These are phyloP conservation scores for Pogoniulus pusillus DNA, from an alignment of 2,797 vertebrate genomes.

Conservation along the genomic window DNA sequence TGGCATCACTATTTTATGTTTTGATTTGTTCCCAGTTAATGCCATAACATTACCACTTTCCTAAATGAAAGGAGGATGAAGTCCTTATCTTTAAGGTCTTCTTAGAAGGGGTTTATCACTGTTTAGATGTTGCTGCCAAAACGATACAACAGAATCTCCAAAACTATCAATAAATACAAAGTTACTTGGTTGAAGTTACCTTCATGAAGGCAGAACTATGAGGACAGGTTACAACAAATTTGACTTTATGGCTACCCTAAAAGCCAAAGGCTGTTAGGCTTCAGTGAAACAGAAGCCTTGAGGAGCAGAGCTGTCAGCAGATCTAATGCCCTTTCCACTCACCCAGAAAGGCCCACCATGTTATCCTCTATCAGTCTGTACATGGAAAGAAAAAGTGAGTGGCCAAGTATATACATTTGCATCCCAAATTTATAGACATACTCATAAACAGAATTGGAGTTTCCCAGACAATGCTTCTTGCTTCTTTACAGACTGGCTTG, in stretches of 20 bases:
- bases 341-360: background rate
- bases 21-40: background rate
- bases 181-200: background rate
- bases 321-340: background rate
- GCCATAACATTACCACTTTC: background rate
- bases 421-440: background rate
- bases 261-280: background rate
- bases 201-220: background rate
- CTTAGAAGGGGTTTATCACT: background rate
- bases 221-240: background rate
- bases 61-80: background rate
- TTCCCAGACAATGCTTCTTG: background rate
- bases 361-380: background rate
- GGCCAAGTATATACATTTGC: background rate
- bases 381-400: background rate
- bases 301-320: background rate
- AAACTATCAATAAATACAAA: background rate
- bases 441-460: background rate
- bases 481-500: background rate
- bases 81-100: background rate
- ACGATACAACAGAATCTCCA: accelerated
- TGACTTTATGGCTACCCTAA: background rate
- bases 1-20: background rate
- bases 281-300: background rate
- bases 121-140: background rate